phyloP scores from a whole-genome alignment of 2,113 vertebrate genomes.

The Ramphastos sulfuratus region DNA sequence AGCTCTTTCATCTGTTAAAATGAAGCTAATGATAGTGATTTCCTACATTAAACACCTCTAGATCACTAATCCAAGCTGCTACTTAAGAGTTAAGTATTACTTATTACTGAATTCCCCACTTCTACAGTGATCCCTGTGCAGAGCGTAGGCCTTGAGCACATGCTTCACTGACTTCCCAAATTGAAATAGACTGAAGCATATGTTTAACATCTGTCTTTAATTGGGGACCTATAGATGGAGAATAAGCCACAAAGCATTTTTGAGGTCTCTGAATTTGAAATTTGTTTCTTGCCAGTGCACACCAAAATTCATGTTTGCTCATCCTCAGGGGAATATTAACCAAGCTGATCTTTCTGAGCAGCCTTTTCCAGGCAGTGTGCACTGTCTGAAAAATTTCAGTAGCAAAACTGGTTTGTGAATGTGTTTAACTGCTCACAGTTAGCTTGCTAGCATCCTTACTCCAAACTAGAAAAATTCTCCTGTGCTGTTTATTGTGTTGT shows the following conservation, averaged over 20 bases:
- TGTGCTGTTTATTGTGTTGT: not conserved
- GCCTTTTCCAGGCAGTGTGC: not conserved
- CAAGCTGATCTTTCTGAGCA: not conserved
- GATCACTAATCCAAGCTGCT: not conserved
- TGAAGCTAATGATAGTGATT: slow-evolving; percentile 12
- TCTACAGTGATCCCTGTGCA: not conserved
- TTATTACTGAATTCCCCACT: slow-evolving; percentile 20
- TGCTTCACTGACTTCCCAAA: slow-evolving; percentile 17
- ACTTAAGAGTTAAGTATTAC: slow-evolving; percentile 29
- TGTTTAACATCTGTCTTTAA: slow-evolving; percentile 55
- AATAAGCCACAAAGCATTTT: not conserved
- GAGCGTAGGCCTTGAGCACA: not conserved
- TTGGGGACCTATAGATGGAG: slow-evolving; percentile 4
- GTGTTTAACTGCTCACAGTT: not conserved
- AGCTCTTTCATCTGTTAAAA: not conserved
- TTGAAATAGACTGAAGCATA: slow-evolving; percentile 43
- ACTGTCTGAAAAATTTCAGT: not conserved
- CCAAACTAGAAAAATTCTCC: not conserved
- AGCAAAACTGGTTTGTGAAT: not conserved
- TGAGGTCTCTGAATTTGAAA: not conserved
- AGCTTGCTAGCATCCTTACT: not conserved
- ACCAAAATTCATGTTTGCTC: not conserved
- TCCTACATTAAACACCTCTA: slow-evolving; percentile 5
- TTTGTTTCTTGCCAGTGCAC: not conserved
- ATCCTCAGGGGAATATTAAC: not conserved